These are phyloP conservation scores for Pangasianodon gigas DNA, from an alignment of 2,113 vertebrate species.

Conservation along the genomic window DNA sequence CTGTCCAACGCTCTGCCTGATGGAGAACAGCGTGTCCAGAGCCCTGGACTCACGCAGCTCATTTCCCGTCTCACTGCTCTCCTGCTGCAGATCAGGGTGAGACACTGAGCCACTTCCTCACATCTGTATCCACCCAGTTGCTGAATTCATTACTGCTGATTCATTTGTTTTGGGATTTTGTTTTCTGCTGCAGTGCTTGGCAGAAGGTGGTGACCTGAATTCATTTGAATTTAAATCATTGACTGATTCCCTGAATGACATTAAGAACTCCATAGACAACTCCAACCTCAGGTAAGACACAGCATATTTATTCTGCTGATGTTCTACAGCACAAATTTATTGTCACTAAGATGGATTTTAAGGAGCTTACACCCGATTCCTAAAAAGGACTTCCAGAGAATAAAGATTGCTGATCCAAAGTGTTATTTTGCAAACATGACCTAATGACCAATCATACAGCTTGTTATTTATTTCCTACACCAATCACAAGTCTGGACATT, in stretches of 20 bases:
- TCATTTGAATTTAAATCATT: constrained; percentile 99
- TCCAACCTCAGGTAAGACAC: constrained; percentile 91
- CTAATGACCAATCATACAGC: too few relatives aligned
- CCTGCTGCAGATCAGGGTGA: constrained; percentile 95
- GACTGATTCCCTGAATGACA: constrained; percentile 96
- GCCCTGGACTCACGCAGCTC: constrained; percentile 84
- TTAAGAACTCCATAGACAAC: constrained; percentile 92
- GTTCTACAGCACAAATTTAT: background rate
- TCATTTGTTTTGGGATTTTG: background rate
- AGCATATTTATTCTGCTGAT: background rate
- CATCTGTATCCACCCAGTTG: background rate
- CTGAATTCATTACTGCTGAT: background rate
- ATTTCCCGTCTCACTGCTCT: constrained; percentile 92
- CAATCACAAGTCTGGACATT: background rate
- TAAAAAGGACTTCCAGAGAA: background rate
- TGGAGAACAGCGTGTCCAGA: constrained; percentile 83
- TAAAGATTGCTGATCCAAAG: background rate
- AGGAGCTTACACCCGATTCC: too few relatives aligned
- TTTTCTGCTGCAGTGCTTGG: constrained; percentile 84
- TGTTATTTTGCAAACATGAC: too few relatives aligned
- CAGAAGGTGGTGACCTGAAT: constrained; percentile 95
- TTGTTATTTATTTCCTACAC: background rate
- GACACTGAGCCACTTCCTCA: background rate
- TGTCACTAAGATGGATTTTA: background rate
- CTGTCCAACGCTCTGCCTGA: constrained; percentile 77